Evolutionary conservation across 92 coral and sea anemone species (phyloP).

Genomic region (Umimayanthus kanabou): DNA sequence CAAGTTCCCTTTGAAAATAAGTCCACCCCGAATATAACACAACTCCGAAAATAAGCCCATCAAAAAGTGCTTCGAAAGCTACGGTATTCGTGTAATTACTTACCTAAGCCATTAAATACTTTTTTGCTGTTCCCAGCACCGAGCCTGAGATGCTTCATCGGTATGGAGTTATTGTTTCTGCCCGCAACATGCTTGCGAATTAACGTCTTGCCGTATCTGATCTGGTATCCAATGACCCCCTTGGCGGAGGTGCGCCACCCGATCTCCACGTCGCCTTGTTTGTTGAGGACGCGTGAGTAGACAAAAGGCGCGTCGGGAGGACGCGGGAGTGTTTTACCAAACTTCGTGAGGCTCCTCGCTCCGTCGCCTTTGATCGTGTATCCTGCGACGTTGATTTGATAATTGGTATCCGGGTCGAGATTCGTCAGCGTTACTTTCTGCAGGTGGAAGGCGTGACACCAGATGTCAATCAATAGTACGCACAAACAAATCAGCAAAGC

Average conservation of each 20-base stretch:
- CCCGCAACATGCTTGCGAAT: constrained; percentile 51
- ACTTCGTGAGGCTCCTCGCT: constrained; percentile 59
- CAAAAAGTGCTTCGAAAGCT: background rate
- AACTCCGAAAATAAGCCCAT: background rate
- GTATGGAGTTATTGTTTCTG: constrained; percentile 54
- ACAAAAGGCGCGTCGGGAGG: constrained; percentile 73
- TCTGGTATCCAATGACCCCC: constrained; percentile 57
- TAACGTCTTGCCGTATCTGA: constrained; percentile 72
- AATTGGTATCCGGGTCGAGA: constrained; percentile 84
- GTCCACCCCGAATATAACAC: too few relatives aligned
- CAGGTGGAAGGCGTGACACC: background rate
- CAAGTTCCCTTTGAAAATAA: too few relatives aligned
- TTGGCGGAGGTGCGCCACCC: constrained; percentile 75
- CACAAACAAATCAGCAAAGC: background rate
- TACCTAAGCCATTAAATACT: constrained; percentile 62
- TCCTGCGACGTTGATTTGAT: constrained; percentile 80
- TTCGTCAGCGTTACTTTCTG: constrained; percentile 62
- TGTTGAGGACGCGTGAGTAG: constrained; percentile 18
- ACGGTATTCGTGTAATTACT: background rate
- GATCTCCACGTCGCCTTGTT: constrained; percentile 52
- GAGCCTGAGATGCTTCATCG: constrained; percentile 69
- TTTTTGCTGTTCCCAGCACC: constrained; percentile 44
- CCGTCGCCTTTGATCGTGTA: constrained; percentile 92
- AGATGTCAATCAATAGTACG: background rate
- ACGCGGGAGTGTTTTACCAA: constrained; percentile 68